Evolutionary conservation across 2,888 invertebrate genomes (phyloP), one percentile per base, ranked within the genome.

Genomic region (Ceriagrion tenellum): DNA sequence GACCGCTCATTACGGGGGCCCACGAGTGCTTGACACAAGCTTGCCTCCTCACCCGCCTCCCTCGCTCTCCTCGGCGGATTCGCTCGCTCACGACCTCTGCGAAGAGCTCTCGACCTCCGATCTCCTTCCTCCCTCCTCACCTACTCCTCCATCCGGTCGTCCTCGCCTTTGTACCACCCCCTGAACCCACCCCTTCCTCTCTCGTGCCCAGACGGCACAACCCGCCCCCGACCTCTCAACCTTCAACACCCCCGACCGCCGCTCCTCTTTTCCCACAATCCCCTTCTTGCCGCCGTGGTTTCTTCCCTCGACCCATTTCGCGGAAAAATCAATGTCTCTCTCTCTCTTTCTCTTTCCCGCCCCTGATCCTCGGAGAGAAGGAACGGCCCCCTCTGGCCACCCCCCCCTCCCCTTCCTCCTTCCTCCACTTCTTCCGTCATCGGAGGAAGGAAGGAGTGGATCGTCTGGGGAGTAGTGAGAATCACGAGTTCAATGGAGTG

Each of bases 291-390:
- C 91, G 63, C 91, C 30, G 47, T 55, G 26, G 23, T n/a, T 47
- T 47, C 93, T 93, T 47, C 93, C 93, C 63, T 69, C 69, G 40
- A 91, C 59, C 59, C 63, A 40, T 63, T 93, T 93, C 93, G 93
- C 69, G 93, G 93, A 93, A 93, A 93, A 93, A 93, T 69, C 63
- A 63, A 47, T 63, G 93, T 20, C 26, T 47, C 30, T 35, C 16
- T 30, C 81, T 13, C 81, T 16, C 6, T 47, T 8, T 13, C 81
- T 16, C 6, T 47, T 8, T 47, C 47, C 47, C 47, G 47, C 47
- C 47, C 47, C 47, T 8, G 47, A 69, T 69, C 69, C 26, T n/a
- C n/a, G 26, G 69, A 69, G 81, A 81, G 81, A 81, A 81, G 26
- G n/a, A 69, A 10, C 69, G n/a, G 35, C 10, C 2, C 26, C n/a